Conservation (phyloP, 2,113 vertebrate species). For the Nyctibius bracteatus region DNA sequence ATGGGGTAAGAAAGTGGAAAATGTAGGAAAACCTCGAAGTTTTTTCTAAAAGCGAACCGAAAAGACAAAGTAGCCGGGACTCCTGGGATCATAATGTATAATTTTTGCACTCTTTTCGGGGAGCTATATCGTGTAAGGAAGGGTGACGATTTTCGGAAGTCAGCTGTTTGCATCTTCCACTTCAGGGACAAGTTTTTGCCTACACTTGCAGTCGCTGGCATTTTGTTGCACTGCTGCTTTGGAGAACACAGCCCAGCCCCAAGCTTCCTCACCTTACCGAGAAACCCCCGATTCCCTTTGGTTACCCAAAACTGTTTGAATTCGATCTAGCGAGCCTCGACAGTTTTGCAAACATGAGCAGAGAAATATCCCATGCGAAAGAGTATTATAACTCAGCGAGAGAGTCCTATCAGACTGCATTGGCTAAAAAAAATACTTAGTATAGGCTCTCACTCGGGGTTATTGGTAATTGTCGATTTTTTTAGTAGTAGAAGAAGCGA, state of each 20-base stretch:
- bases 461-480: background rate
- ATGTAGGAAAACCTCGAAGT: background rate
- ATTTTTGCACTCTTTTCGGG: background rate
- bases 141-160: background rate
- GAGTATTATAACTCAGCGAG: background rate
- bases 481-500: background rate
- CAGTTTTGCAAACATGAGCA: background rate
- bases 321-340: background rate
- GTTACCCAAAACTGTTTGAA: background rate
- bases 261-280: background rate
- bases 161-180: background rate
- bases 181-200: background rate
- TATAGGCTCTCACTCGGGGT: background rate
- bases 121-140: background rate
- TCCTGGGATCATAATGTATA: accelerated
- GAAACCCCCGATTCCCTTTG: background rate
- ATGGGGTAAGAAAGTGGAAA: background rate
- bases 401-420: background rate
- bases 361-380: background rate
- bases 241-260: background rate
- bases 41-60: background rate
- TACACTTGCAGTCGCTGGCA: background rate
- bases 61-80: background rate
- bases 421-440: background rate
- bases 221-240: background rate